Evolutionary conservation across 2,888 invertebrate genomes (phyloP), one percentile per base, ranked within the genome.

Genomic region (Helicoverpa assulta): DNA sequence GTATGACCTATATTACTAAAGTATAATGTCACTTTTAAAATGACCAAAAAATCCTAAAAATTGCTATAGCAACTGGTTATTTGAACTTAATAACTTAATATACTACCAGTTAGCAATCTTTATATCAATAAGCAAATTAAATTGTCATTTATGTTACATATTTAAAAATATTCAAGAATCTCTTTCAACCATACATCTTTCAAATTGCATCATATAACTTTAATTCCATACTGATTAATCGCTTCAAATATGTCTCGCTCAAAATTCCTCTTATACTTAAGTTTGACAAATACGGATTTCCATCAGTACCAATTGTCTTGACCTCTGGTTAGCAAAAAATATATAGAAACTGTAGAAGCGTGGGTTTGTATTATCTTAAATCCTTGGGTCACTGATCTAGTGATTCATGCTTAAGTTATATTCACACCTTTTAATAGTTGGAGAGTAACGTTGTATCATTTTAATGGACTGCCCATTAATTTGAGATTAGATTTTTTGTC

Each of bases 341-440:
- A 62, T 52, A 73, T 70, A 62, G 67, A 58, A 47, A 47, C 47
- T n/a, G 2, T 6, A 59, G 53, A 80, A n/a, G 73, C 79, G 81
- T 82, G 81, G 81, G 81, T 64, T 56, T 59, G 56, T 26, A 70
- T 63, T 52, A n/a, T 71, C 63, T 64, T 72, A 68, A 73, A 67
- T 51, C 33, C 33, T 21, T 65, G 53, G 81, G 83, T 81, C 83
- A 82, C 61, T 82, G 83, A 78, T 81, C 81, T 73, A 33, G 71
- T 83, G 79, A 84, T 61, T 82, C 82, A 82, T 70, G 43, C n/a
- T 14, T 29, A 33, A 33, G 50, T 76, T 67, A 68, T 51, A 69
- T 80, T 83, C 65, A 72, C 74, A 71, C 74, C 74, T 65, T 56
- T 59, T 55, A 73, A 73, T 72, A 26, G 59, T 53, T 63, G 53